Percentiles rank a stretch among this genome's conserved stretches.
Evolutionary conservation across 2,888 invertebrate genomes (phyloP).

Genomic region (Melolontha melolontha): DNA sequence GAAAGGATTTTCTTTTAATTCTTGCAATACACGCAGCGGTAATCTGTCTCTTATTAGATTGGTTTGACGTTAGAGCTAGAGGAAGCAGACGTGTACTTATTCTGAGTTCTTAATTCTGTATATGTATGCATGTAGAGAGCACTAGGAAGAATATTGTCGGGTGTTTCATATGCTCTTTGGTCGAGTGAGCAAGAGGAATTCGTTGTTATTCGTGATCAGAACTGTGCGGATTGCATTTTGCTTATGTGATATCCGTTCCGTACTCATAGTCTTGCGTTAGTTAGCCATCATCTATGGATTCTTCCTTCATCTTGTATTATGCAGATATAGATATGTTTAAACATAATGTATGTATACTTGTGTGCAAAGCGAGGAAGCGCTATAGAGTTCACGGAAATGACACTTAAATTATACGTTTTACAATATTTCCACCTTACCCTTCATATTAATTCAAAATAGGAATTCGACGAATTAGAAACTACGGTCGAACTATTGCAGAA

Average conservation of each 20-base stretch:
- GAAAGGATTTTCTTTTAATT: too few relatives aligned
- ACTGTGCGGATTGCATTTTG: slow-evolving; percentile 59
- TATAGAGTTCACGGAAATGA: background rate
- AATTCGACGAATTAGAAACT: too few relatives aligned
- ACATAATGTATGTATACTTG: too few relatives aligned
- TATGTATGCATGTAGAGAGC: slow-evolving; percentile 28
- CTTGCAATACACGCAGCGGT: too few relatives aligned
- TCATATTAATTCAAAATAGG: too few relatives aligned
- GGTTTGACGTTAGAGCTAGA: background rate
- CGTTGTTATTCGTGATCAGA: slow-evolving; percentile 61
- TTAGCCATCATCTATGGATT: too few relatives aligned
- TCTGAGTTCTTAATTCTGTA: slow-evolving; percentile 2
- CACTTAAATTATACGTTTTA: too few relatives aligned
- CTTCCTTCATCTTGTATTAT: too few relatives aligned
- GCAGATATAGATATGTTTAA: too few relatives aligned
- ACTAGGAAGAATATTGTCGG: slow-evolving; percentile 52
- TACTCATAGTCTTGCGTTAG: background rate
- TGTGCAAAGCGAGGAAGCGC: background rate
- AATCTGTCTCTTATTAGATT: too few relatives aligned
- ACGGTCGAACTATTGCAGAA: too few relatives aligned
- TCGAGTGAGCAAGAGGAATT: slow-evolving; percentile 60
- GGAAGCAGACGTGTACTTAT: background rate
- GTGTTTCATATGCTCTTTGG: slow-evolving; percentile 53
- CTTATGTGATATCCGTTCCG: slow-evolving; percentile 38
- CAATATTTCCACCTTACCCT: too few relatives aligned